phyloP scores from a whole-genome alignment of 2,113 vertebrate genomes.

The Nematolebias whitei region DNA sequence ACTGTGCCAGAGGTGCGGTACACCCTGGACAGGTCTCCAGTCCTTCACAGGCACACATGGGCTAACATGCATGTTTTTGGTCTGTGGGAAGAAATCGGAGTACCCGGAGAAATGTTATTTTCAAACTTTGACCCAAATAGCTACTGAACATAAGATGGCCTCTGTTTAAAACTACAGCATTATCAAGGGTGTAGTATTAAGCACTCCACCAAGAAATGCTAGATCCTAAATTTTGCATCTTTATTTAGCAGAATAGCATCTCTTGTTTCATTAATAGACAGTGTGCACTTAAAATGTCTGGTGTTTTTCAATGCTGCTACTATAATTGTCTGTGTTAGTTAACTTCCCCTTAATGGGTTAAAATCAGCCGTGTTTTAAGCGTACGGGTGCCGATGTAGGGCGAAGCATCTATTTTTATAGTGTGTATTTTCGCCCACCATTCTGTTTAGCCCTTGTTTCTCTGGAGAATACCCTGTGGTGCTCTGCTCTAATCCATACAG shows the following conservation, averaged over 20 bases:
- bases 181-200: too few species aligned
- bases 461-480: constrained; percentile 30
- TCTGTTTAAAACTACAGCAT: too few species aligned
- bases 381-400: neutral
- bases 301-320: constrained; percentile 3
- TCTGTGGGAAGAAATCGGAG: too few species aligned
- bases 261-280: constrained; percentile 11
- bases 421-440: constrained; percentile 3
- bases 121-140: too few species aligned
- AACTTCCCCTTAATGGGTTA: neutral
- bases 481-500: constrained; percentile 46
- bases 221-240: neutral
- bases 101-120: too few species aligned
- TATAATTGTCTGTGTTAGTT: neutral
- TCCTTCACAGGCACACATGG: too few species aligned
- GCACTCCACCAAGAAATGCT: too few species aligned
- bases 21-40: too few species aligned
- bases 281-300: neutral
- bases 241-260: constrained; percentile 2
- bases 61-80: too few species aligned
- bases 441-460: constrained; percentile 32
- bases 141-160: too few species aligned
- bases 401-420: constrained; percentile 4
- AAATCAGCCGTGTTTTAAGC: neutral
- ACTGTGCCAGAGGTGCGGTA: too few species aligned